A percentile compares a stretch with the other conserved stretches of the same genome.
These are phyloP conservation scores for Sialis fuliginosa DNA, from an alignment of 2,888 invertebrate genomes.

Conservation along the genomic window DNA sequence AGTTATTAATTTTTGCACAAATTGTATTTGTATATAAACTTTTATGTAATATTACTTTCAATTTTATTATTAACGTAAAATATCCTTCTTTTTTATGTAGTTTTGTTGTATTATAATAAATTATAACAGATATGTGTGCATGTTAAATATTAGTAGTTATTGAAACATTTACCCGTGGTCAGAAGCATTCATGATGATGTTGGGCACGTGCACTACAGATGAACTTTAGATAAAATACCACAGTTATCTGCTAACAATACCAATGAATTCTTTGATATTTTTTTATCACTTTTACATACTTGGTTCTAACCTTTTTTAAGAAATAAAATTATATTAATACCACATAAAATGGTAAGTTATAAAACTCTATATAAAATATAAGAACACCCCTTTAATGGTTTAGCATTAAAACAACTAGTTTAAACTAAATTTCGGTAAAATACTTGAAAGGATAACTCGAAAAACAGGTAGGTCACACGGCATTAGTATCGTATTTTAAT, in stretches of 20 bases:
- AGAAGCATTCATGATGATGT: conserved; percentile 50
- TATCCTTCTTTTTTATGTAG: too few species aligned
- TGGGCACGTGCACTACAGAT: not conserved
- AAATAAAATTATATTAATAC: not conserved
- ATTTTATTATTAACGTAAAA: too few species aligned
- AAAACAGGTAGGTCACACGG: conserved; percentile 3
- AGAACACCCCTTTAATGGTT: too few species aligned
- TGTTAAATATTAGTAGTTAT: conserved; percentile 1
- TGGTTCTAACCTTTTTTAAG: not conserved
- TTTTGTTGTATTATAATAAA: too few species aligned
- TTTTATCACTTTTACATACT: not conserved
- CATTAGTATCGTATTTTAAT: not conserved
- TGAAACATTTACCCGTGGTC: conserved; percentile 51
- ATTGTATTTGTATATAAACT: too few species aligned
- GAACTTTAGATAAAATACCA: too few species aligned
- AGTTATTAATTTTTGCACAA: not conserved
- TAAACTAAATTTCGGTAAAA: too few species aligned
- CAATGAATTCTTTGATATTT: not conserved
- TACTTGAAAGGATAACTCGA: too few species aligned
- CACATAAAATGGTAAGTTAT: not conserved
- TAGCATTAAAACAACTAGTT: too few species aligned
- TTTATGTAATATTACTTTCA: too few species aligned
- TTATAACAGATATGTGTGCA: too few species aligned
- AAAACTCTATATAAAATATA: too few species aligned
- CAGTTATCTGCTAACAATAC: not conserved